Base-by-base conservation (phyloP, 1,140 invertebrate genomes). In the Lepidurus packardi region DNA sequence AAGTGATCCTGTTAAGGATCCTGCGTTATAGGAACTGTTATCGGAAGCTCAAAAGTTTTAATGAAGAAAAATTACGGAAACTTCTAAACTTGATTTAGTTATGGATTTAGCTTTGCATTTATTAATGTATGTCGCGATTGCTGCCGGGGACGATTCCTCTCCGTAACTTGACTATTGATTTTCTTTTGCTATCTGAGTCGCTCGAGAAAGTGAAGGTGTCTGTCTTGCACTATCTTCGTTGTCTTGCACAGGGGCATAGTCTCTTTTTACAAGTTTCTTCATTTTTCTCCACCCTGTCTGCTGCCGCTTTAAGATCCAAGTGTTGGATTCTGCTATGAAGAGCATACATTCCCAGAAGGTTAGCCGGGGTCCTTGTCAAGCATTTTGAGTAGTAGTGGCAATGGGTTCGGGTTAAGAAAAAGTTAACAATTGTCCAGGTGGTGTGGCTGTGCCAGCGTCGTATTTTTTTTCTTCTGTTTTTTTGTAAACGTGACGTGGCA, bases 181-280 rank as follows among this genome's bases (percentile, higher is more conserved):
- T 65, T 65, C 53, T 65, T 21, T 16, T 13, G 53, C 16, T n/a
- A 65, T 13, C 16, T n/a, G 53, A 65, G 53, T 65, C 47, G 47
- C 9, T 65, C 53, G 16, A 65, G 53, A 65, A 65, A 65, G 53
- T 13, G 53, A 65, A 65, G 53, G 53, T 65, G 53, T 65, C 53
- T 65, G 16, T 9, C 53, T 65, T 16, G 16, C 53, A 7, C n/a
- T 65, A 21, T 65, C 53, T 65, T 8, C 53, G 53, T 65, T 65
- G 53, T 65, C 53, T 65, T 65, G 10, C 53, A 13, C 8, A 65
- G 8, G 53, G 53, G 7, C 16, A 65, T 21, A n/a, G 21, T 34
- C 34, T 34, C 34, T 34, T 34, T 34, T 34, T 34, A 6, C 13
- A 16, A 65, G 53, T 65, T 7, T 65, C 21, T 13, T 65, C 8